A percentile compares a stretch with the other conserved stretches of the same genome.
Evolutionary conservation across 2,113 vertebrate species (phyloP).

Genomic region (Donacobius atricapilla): DNA sequence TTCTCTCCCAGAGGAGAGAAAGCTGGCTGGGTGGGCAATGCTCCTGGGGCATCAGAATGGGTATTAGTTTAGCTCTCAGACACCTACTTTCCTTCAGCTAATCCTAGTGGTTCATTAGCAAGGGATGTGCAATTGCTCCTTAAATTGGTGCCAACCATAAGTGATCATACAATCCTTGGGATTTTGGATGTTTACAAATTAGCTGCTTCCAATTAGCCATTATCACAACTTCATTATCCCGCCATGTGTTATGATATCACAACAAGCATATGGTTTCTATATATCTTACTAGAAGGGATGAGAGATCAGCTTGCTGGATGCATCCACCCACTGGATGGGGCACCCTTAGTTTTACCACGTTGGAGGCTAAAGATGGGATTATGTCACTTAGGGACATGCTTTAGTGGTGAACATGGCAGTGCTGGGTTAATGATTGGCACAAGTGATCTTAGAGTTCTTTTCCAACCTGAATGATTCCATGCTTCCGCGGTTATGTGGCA

Average conservation of each 20-base stretch:
- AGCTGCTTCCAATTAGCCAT: neutral
- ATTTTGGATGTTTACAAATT: neutral
- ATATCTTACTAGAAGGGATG: neutral
- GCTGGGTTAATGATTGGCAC: neutral
- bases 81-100: neutral
- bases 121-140: neutral
- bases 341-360: neutral
- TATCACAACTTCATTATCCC: neutral
- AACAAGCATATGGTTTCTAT: neutral
- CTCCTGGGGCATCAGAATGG: neutral
- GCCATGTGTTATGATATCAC: neutral
- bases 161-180: neutral
- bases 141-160: neutral
- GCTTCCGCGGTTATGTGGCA: neutral
- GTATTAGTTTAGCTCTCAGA: neutral
- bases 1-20: neutral
- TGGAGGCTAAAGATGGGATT: neutral
- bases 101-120: neutral
- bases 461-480: neutral
- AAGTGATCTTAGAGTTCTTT: neutral
- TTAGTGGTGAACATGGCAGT: neutral
- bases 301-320: neutral
- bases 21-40: neutral
- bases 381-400: accelerated
- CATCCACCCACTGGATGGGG: neutral